Percentiles rank a stretch among this genome's conserved stretches.
phyloP scores from a whole-genome alignment of 2,113 vertebrate genomes.

The Bungarus multicinctus region DNA sequence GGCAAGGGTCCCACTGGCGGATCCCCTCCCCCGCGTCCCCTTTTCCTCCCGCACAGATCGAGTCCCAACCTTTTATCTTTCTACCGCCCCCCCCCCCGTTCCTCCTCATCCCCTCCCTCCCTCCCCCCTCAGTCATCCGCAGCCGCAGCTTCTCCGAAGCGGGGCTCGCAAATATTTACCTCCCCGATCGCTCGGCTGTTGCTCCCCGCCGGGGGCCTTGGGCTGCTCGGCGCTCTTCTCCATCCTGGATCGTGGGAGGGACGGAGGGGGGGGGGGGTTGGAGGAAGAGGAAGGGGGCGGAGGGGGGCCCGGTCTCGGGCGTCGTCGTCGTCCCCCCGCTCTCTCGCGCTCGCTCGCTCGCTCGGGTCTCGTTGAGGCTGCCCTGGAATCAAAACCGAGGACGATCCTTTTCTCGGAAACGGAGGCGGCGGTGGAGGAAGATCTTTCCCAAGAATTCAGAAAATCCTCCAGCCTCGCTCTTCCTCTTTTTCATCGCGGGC shows the following conservation, averaged over 20 bases:
- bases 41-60: neutral
- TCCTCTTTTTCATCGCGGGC: neutral
- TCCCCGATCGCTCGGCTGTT: neutral
- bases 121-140: neutral
- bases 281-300: neutral
- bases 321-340: neutral
- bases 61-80: neutral
- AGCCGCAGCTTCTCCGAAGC: neutral
- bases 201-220: neutral
- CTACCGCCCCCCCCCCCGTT: neutral
- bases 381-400: neutral
- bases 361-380: too few species aligned
- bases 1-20: neutral
- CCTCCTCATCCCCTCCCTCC: neutral
- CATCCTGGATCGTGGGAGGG: neutral
- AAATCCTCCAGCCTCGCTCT: neutral
- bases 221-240: neutral
- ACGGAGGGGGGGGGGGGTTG: neutral
- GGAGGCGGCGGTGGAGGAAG: neutral
- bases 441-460: neutral
- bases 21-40: too few species aligned
- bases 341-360: rapidly evolving
- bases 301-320: rapidly evolving
- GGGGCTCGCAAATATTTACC: conserved; percentile 9
- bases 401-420: neutral